Percentiles rank a stretch among this genome's conserved stretches.
Evolutionary conservation across 2,797 vertebrate species (phyloP).

Genomic region (Falco novaeseelandiae): DNA sequence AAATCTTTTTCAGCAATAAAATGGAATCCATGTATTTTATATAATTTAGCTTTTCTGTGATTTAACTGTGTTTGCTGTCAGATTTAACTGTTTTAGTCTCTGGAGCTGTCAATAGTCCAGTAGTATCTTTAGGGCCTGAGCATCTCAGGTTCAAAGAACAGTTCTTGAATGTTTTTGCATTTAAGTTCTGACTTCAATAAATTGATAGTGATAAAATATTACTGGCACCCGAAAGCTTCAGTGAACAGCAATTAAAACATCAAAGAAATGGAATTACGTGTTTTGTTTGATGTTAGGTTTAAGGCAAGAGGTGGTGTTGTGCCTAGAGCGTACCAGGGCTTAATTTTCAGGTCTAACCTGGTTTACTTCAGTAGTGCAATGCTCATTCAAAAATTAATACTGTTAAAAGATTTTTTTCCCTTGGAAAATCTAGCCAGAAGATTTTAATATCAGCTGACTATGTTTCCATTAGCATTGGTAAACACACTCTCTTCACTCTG

Average conservation of each 20-base stretch:
- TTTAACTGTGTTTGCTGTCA: not conserved
- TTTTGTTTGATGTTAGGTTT: slow-evolving; percentile 21
- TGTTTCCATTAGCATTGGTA: not conserved
- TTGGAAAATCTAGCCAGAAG: not conserved
- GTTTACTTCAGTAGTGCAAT: not conserved
- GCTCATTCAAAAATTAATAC: not conserved
- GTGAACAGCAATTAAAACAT: slow-evolving; percentile 24
- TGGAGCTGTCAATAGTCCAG: not conserved
- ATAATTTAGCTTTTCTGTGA: not conserved
- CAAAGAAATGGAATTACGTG: not conserved
- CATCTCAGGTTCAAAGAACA: not conserved
- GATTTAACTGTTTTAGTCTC: not conserved
- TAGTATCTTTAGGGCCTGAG: not conserved
- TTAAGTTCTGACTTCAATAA: not conserved
- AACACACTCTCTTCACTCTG: not conserved
- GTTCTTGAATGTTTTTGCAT: not conserved
- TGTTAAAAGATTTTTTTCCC: not conserved
- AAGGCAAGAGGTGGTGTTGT: not conserved
- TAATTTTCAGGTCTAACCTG: slow-evolving; percentile 14
- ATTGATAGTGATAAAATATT: not conserved
- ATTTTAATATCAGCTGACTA: not conserved
- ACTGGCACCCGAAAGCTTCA: not conserved
- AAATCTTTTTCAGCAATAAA: not conserved
- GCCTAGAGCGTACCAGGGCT: not conserved
- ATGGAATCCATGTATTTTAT: not conserved